Percentiles rank a stretch among this genome's conserved stretches.
phyloP scores from a whole-genome alignment of 2,797 vertebrate genomes.

The Emydoidea blandingii region DNA sequence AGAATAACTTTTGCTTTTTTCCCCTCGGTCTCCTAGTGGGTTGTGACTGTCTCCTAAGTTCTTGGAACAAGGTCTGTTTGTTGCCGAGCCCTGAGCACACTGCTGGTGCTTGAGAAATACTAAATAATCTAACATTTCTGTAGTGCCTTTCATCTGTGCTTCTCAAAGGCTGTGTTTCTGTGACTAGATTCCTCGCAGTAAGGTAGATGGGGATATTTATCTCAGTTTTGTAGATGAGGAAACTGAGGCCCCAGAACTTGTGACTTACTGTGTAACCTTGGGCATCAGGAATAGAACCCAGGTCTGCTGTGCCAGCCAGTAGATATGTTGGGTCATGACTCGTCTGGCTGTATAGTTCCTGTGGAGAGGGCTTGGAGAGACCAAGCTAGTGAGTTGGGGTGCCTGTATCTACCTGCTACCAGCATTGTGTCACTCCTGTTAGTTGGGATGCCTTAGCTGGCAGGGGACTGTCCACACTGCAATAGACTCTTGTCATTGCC shows the following conservation, averaged over 20 bases:
- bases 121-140: background rate
- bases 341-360: background rate
- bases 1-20: background rate
- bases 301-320: background rate
- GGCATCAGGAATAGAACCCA: background rate
- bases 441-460: background rate
- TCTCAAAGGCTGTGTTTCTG: background rate
- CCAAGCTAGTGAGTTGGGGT: fast-evolving
- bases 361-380: background rate
- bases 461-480: background rate
- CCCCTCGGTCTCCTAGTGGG: fast-evolving
- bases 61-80: background rate
- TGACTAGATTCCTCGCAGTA: background rate
- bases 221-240: background rate
- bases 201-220: background rate
- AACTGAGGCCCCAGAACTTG: background rate
- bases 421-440: background rate
- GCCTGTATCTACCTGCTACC: fast-evolving
- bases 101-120: background rate
- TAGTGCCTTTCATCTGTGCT: background rate
- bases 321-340: background rate
- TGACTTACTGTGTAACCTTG: background rate
- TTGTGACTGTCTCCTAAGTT: background rate
- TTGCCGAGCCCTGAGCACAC: fast-evolving
- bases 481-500: background rate